Percentiles rank a stretch among this genome's conserved stretches.
phyloP scores from a whole-genome alignment of 2,888 invertebrate genomes.

The Scaptomyza flava region DNA sequence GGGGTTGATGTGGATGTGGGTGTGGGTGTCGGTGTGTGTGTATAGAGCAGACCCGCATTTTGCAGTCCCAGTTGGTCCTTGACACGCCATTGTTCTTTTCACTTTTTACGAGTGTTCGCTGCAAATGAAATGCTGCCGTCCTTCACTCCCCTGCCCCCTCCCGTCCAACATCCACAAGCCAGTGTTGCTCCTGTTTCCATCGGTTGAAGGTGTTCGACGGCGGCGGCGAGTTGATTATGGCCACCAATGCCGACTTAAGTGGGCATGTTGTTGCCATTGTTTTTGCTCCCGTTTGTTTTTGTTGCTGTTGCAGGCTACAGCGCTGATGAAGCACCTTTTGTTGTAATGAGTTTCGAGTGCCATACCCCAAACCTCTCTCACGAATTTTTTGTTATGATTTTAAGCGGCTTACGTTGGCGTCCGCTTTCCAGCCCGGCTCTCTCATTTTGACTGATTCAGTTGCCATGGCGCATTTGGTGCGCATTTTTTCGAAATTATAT shows the following conservation, averaged over 20 bases:
- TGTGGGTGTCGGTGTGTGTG: neutral
- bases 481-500: conserved; percentile 47
- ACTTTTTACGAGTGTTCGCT: conserved; percentile 65
- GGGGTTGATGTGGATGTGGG: neutral
- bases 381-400: conserved; percentile 52
- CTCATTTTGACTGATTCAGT: conserved; percentile 28
- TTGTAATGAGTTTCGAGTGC: conserved; percentile 78
- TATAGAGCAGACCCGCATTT: conserved; percentile 36
- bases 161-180: neutral
- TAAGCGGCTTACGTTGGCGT: conserved; percentile 69
- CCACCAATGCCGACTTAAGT: conserved; percentile 71
- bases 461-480: conserved; percentile 49
- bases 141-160: neutral
- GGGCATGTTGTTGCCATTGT: conserved; percentile 45
- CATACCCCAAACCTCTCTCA: neutral
- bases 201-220: conserved; percentile 64
- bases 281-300: conserved; percentile 23
- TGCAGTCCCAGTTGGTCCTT: conserved; percentile 51
- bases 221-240: conserved; percentile 66
- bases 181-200: conserved; percentile 1
- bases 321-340: conserved; percentile 79
- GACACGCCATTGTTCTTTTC: conserved; percentile 75
- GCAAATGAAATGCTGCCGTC: conserved; percentile 65
- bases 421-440: neutral
- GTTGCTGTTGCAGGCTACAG: conserved; percentile 17